phyloP scores from a whole-genome alignment of 1,140 invertebrate species.

The Lasioglossum baleicum region DNA sequence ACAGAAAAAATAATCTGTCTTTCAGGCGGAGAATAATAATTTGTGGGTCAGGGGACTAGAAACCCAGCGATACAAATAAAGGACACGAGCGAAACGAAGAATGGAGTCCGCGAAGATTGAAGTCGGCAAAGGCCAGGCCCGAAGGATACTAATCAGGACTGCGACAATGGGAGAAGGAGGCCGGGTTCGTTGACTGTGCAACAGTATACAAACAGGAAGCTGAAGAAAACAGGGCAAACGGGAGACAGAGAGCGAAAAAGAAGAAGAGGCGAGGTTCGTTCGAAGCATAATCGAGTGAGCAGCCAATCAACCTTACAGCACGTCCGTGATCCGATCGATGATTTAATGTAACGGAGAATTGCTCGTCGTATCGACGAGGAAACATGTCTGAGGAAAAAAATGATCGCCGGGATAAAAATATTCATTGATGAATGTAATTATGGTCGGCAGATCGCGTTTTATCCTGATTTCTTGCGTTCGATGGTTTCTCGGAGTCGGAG shows the following conservation, averaged over 20 bases:
- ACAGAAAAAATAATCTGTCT: no score
- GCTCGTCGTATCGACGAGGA: neutral
- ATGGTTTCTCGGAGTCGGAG: no score
- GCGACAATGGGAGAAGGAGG: slow-evolving; percentile 56
- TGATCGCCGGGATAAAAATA: slow-evolving; percentile 26
- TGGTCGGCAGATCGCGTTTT: slow-evolving; percentile 28
- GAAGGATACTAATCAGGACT: slow-evolving; percentile 44
- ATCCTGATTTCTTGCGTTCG: neutral
- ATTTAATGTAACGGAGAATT: slow-evolving; percentile 24
- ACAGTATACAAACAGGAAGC: slow-evolving; percentile 43
- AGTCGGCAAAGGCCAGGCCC: neutral
- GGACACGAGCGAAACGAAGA: neutral
- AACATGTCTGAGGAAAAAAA: slow-evolving; percentile 9
- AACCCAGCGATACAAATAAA: no score
- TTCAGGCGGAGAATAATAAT: no score
- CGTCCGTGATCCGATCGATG: slow-evolving; percentile 29
- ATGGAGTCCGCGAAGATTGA: slow-evolving; percentile 6
- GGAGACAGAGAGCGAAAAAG: slow-evolving; percentile 35
- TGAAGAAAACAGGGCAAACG: slow-evolving; percentile 24
- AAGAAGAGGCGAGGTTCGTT: slow-evolving; percentile 36
- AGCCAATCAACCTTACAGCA: slow-evolving; percentile 50
- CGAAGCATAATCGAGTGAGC: slow-evolving; percentile 66
- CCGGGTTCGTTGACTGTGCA: slow-evolving; percentile 71
- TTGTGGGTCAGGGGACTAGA: no score
- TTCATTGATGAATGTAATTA: slow-evolving; percentile 25